A percentile compares a stretch with the other conserved stretches of the same genome.
Conservation (phyloP, 2,888 invertebrate species). For the Drosophila algonquin region DNA sequence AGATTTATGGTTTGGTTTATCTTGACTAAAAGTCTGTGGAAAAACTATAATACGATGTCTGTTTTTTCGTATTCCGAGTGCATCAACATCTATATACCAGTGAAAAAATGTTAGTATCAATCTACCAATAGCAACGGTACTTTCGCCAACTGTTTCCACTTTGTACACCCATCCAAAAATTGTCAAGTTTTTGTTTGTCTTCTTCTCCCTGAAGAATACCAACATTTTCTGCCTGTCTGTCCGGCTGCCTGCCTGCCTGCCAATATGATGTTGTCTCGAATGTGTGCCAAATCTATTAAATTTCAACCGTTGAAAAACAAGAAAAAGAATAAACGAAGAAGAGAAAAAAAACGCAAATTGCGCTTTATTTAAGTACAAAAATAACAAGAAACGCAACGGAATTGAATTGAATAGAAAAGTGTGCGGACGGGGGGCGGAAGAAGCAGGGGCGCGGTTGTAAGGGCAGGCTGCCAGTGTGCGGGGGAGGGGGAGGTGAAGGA, state of each 20-base stretch:
- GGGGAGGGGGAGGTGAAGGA: neutral
- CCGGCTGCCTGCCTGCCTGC: neutral
- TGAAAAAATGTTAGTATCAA: too few relatives aligned
- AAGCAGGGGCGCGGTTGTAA: neutral
- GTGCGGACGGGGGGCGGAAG: slow-evolving; percentile 6
- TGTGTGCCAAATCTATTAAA: slow-evolving; percentile 80
- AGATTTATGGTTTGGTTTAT: too few relatives aligned
- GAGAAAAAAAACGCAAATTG: slow-evolving; percentile 61
- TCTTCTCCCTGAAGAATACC: slow-evolving; percentile 17
- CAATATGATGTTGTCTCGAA: slow-evolving; percentile 58
- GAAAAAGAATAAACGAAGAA: slow-evolving; percentile 7
- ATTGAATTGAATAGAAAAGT: slow-evolving; percentile 33
- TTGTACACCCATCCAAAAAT: neutral
- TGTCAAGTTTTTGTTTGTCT: neutral
- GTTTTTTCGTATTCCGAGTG: too few relatives aligned
- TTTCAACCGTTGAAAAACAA: slow-evolving; percentile 75
- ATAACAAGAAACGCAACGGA: slow-evolving; percentile 59
- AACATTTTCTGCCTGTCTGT: slow-evolving; percentile 53
- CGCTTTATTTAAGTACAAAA: slow-evolving; percentile 78
- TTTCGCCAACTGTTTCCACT: too few relatives aligned
- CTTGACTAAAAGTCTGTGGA: too few relatives aligned
- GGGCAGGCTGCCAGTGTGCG: neutral
- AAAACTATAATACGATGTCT: too few relatives aligned
- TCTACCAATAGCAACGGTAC: slow-evolving; percentile 10
- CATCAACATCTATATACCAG: too few relatives aligned